Evolutionary conservation across 2,113 vertebrate species (phyloP), one percentile per base, ranked within the genome.

Genomic region (Leptodactylus fuscus): DNA sequence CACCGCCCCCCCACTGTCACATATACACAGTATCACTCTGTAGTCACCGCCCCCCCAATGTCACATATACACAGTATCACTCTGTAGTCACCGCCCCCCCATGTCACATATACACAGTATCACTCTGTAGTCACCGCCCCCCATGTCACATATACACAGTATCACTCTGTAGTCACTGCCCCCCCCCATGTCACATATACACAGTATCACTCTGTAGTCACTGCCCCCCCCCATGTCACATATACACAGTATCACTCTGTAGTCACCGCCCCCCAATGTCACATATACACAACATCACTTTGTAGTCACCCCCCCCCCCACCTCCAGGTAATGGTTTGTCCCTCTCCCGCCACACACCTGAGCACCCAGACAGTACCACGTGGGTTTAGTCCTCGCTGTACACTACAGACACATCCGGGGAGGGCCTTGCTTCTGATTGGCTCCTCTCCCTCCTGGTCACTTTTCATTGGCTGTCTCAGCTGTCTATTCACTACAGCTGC

Each of bases 301-400:
- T 7, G 55, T 2, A 60, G 55, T 60, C 5, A 1, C 53, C 20
- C n/a, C n/a, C n/a, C n/a, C 9, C 24, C 5, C 9, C 36, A 24
- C 20, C 38, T n/a, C 15, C 0, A 13, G 15, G 29, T 22, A 58
- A 58, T 78, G 51, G 11, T 32, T 22, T 49, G 20, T 10, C 20
- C 29, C 51, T 78, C 76, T 41, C 34, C 51, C 32, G n/a, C 36
- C 53, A 65, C 78, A 46, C 78, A 81, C 78, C 78, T 81, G 36
- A 41, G 22, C 36, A 3, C 6, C 18, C 49, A 5, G 12, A 13
- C 36, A 18, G 3, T 0, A n/a, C 36, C 78, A 81, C 78, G 78
- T 62, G 78, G n/a, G 0, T 24, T 27, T 12, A 13, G n/a, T 24
- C 78, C 24, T 20, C 15, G 32, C 10, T 10, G 22, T 16, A 12